Conservation (phyloP, 2,888 invertebrate species). For the Andrena fulva region DNA sequence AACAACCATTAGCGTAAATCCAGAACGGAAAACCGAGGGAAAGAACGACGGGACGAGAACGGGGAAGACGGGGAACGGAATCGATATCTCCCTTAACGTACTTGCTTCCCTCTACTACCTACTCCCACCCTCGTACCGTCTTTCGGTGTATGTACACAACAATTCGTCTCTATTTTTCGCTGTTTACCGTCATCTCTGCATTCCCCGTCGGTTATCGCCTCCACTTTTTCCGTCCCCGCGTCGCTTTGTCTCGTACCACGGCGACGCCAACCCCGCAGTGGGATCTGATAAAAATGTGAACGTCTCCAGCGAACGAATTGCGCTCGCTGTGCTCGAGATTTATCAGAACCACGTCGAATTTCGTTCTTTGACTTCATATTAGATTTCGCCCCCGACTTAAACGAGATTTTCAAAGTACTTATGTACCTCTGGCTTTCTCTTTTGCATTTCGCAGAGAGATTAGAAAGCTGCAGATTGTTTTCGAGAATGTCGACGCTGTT, state of each 20-base stretch:
- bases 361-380: neutral
- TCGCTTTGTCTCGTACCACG: conserved; percentile 11
- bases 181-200: neutral
- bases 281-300: conserved; percentile 27
- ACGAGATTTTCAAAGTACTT: neutral
- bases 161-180: conserved; percentile 39
- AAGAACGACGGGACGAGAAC: conserved; percentile 40
- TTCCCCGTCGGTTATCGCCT: conserved; percentile 27
- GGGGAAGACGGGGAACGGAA: conserved; percentile 46
- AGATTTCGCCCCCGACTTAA: neutral
- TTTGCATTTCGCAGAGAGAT: neutral
- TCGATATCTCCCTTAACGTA: conserved; percentile 68
- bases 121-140: neutral
- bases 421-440: neutral
- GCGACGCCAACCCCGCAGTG: neutral
- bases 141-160: conserved; percentile 25
- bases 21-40: conserved; percentile 46
- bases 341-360: neutral
- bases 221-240: conserved; percentile 1
- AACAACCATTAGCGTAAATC: conserved; percentile 74
- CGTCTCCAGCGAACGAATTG: conserved; percentile 19
- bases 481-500: neutral
- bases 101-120: conserved; percentile 27
- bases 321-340: neutral
- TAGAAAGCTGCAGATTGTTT: too few relatives aligned